Percentiles rank a stretch among this genome's conserved stretches.
phyloP scores from a whole-genome alignment of 2,797 vertebrate species.

The Poliocrania exsul region DNA sequence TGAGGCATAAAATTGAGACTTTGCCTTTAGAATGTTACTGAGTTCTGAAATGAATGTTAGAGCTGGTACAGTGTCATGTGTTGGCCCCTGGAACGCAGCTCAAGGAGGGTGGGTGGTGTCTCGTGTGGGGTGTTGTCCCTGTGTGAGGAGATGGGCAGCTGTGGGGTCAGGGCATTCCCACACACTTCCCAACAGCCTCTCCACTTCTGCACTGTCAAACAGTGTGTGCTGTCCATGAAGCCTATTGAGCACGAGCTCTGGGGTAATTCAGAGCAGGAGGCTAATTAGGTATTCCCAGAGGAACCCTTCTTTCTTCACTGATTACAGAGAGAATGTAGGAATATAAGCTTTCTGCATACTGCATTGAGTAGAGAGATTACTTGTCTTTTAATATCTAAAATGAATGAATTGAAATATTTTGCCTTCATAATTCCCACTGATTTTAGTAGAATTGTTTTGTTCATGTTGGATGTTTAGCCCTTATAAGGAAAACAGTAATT shows the following conservation, averaged over 20 bases:
- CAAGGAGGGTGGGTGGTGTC: neutral
- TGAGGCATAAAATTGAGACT: neutral
- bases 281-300: neutral
- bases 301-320: neutral
- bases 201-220: neutral
- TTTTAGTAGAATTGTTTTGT: neutral
- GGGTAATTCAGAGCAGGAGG: neutral
- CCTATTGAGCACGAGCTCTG: neutral
- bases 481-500: neutral
- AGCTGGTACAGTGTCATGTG: neutral
- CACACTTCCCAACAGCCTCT: neutral
- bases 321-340: neutral
- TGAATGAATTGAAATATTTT: neutral
- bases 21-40: neutral
- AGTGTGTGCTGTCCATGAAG: neutral
- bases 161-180: neutral
- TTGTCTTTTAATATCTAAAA: neutral
- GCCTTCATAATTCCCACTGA: neutral
- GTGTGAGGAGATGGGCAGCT: fast-evolving
- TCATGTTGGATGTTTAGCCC: neutral
- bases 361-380: neutral
- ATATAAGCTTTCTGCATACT: neutral
- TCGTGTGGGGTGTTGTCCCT: neutral
- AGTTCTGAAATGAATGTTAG: neutral
- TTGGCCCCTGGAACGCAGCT: neutral